Evolutionary conservation across 2,113 vertebrate genomes (phyloP), one percentile per base, ranked within the genome.

Genomic region (Raphicerus campestris): DNA sequence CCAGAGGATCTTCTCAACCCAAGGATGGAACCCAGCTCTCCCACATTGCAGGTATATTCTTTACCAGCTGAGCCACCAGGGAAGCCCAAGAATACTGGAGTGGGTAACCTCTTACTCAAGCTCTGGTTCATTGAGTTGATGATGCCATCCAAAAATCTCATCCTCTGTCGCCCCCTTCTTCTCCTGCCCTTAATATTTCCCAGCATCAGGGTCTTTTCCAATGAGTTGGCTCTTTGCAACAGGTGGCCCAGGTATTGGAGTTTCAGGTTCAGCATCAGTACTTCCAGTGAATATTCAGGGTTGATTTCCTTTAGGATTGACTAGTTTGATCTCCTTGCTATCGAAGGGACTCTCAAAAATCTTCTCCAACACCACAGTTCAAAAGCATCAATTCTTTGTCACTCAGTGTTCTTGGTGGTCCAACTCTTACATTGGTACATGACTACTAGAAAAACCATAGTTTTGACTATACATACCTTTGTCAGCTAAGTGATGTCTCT

Each of bases 111-210:
- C 17, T 70, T 35, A 10, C 35, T 70, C 19, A 11, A 35, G 35
- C n/a, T 35, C 17, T 70, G n/a, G n/a, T 70, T 16, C n/a, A 35
- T 22, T 70, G 66, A 70, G n/a, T 35, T 0, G 2, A 70, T 70
- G n/a, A 70, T 11, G 10, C 5, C 9, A 22, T 70, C 9, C n/a
- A 22, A 70, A 70, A 70, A 35, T 70, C 63, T 70, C 17, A 35
- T 35, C 2, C 63, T 35, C 5, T 70, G 19, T 35, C 0, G 0
- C n/a, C n/a, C 4, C 9, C n/a, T 70, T 66, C 8, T 35, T 35
- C 19, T 70, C n/a, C 63, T 70, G n/a, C 63, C 20, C 19, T 70
- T 17, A 35, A 35, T 35, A 70, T 70, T 70, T 35, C 63, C 17
- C 63, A 35, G n/a, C 9, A 35, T 35, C n/a, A 70, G n/a, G 63